These are phyloP conservation scores for Tetragonula clypearis DNA, from an alignment of 1,140 invertebrate genomes.

Conservation along the genomic window DNA sequence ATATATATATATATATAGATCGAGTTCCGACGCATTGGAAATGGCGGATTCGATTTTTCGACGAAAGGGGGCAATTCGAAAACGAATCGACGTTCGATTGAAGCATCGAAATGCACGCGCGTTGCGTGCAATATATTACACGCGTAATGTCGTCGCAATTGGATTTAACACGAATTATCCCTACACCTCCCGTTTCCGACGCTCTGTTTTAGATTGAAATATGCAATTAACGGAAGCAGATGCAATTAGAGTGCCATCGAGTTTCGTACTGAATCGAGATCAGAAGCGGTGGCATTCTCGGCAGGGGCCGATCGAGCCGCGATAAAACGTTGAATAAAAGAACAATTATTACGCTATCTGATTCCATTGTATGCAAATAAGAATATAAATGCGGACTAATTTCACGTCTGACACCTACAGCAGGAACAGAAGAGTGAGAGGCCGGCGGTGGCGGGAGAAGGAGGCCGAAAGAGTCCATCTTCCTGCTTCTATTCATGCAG, in stretches of 20 bases:
- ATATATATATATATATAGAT: too few species aligned
- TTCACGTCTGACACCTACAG: slow-evolving; percentile 63
- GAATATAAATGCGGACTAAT: slow-evolving; percentile 68
- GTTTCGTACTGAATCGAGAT: slow-evolving; percentile 24
- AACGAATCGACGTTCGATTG: not conserved
- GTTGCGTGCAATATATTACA: not conserved
- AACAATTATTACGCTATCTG: slow-evolving; percentile 68
- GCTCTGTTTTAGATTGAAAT: not conserved
- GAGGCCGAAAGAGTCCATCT: slow-evolving; percentile 57
- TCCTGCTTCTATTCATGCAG: slow-evolving; percentile 62
- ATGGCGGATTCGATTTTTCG: not conserved
- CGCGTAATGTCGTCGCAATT: not conserved
- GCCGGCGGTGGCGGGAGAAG: too few species aligned
- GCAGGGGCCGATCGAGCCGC: slow-evolving; percentile 21
- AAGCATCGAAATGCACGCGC: not conserved
- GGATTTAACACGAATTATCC: slow-evolving; percentile 7
- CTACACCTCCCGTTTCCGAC: fast-evolving
- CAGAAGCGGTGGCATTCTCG: not conserved
- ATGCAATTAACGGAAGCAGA: slow-evolving; percentile 16
- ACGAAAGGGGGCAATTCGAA: not conserved
- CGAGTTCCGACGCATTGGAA: not conserved
- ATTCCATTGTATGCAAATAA: slow-evolving; percentile 68
- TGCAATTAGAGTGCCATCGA: slow-evolving; percentile 18
- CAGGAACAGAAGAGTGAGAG: not conserved
- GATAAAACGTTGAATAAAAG: slow-evolving; percentile 61